Evolutionary conservation across 2,113 vertebrate genomes (phyloP).

Genomic region (Athene cunicularia): DNA sequence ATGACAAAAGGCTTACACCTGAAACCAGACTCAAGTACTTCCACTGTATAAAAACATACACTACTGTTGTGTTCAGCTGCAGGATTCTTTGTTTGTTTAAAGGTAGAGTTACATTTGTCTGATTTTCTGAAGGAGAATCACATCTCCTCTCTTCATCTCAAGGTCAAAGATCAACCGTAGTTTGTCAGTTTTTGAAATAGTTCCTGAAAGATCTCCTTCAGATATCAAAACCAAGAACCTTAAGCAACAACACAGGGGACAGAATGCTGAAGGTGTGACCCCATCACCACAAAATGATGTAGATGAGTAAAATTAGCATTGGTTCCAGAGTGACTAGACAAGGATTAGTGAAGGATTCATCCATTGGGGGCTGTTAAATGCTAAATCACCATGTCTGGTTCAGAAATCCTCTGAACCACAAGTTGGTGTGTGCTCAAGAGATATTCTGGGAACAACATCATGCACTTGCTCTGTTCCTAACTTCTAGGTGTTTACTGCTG

Average conservation of each 20-base stretch:
- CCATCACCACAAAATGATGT: background rate
- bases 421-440: background rate
- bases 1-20: background rate
- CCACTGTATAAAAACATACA: background rate
- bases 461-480: background rate
- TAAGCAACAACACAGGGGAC: background rate
- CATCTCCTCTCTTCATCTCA: background rate
- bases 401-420: constrained; percentile 20
- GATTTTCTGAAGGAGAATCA: background rate
- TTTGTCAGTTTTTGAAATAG: background rate
- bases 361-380: background rate
- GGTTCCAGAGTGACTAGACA: constrained; percentile 24
- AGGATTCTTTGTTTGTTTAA: background rate
- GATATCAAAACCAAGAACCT: background rate
- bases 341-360: constrained; percentile 4
- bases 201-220: background rate
- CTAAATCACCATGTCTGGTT: constrained; percentile 4
- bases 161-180: background rate
- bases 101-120: background rate
- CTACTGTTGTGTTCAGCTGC: background rate
- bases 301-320: constrained; percentile 22
- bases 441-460: background rate
- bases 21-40: background rate
- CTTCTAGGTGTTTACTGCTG: background rate
- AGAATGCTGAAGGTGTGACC: background rate